Evolutionary conservation across 2,797 vertebrate species (phyloP).

Genomic region (Eremophila alpestris): DNA sequence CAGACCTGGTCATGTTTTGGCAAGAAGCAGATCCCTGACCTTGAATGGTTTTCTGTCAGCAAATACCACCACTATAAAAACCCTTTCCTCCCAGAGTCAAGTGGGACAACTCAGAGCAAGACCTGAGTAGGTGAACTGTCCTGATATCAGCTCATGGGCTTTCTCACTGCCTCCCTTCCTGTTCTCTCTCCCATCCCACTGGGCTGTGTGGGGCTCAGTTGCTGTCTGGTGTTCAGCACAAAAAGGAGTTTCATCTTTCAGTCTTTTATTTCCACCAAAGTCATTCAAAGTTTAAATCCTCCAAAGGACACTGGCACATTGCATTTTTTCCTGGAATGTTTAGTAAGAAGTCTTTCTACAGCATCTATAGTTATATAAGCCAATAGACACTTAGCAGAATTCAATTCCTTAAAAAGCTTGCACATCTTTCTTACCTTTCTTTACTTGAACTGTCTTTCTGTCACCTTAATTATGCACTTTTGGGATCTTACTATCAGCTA

Average conservation of each 20-base stretch:
- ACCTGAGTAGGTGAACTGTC: too few relatives aligned
- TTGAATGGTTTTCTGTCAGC: not conserved
- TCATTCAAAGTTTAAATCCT: not conserved
- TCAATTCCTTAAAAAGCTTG: not conserved
- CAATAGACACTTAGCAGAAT: not conserved
- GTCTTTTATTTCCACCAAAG: too few relatives aligned
- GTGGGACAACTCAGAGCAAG: not conserved
- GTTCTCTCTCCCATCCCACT: accelerated
- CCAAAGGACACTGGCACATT: accelerated
- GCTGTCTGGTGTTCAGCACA: not conserved
- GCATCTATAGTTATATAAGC: not conserved
- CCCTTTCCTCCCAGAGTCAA: not conserved
- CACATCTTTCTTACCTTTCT: too few relatives aligned
- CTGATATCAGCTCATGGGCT: accelerated
- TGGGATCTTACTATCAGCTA: not conserved
- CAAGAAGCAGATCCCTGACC: not conserved
- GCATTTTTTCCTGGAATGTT: not conserved
- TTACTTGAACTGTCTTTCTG: not conserved
- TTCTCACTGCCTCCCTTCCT: not conserved
- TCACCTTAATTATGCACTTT: not conserved
- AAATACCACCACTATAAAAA: not conserved
- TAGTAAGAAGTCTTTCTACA: not conserved
- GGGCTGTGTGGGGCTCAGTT: accelerated
- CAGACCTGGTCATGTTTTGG: not conserved
- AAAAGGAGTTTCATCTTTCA: not conserved